Evolutionary conservation across 2,888 invertebrate species (phyloP), one percentile per base, ranked within the genome.

Genomic region (Andrena haemorrhoa): DNA sequence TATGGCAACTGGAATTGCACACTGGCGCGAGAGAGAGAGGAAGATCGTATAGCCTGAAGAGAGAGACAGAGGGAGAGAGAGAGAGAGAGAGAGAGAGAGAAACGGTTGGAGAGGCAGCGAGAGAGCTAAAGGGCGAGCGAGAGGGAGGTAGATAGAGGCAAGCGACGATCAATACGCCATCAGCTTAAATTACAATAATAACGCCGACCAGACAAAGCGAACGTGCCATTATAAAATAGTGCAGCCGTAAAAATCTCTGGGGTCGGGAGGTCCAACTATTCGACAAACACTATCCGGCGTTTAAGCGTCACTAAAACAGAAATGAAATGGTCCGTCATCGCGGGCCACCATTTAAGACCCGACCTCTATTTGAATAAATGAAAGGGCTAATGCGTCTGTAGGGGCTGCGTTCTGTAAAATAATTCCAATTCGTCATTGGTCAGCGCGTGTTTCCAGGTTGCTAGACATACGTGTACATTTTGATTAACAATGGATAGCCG

Each of bases 181-280:
- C 89, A 89, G 89, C 88, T 90, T 88, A 89, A 90, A 90, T 89
- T 90, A 90, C 89, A 90, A 91, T 91, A 90, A 92, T 86, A 89
- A 88, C 86, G 87, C 72, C 69, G 86, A 79, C 78, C 83, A 83
- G 85, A 89, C 88, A 86, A 89, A 87, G 88, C 82, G 81, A 78
- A 63, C 71, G 65, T 70, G 85, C 83, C 75, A 84, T 88, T 89
- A 87, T 88, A 84, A 88, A 89, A 89, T 88, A 89, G 83, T 68
- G 78, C 49, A 66, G 47, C 69, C 75, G 80, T 89, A 84, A 89
- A 88, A 88, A 79, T 75, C 79, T 75, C 35, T 7, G 75, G 60
- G 75, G 70, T 74, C 79, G 66, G 23, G 56, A 29, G 65, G 70
- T 75, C 71, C 79, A 26, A 72, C 47, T 51, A 68, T 70, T 64